Evolutionary conservation across 2,888 invertebrate genomes (phyloP), one percentile per base, ranked within the genome.

Genomic region (Oscheius sp.): DNA sequence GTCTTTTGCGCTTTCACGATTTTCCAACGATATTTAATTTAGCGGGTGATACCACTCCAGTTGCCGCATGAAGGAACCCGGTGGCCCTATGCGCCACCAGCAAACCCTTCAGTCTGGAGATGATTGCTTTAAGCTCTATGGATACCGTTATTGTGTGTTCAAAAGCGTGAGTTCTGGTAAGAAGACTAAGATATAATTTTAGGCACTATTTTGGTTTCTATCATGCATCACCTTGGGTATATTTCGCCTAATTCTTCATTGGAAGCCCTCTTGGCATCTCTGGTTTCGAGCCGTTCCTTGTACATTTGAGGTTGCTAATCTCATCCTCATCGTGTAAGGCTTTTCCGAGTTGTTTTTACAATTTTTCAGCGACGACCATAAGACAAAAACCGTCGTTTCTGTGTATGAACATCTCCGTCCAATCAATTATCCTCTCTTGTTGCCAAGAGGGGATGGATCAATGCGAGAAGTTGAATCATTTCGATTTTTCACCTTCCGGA

Each of bases 221-320:
- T 74, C 76, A 20, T 69, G 85, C 31, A 61, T 77, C 27, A 84
- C 84, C 1, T 65, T 78, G 8, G 86, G 86, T 8, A 20, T 82
- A 20, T 73, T 84, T 39, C 79, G 82, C 6, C 74, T 86, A 20
- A n/a, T 87, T 15, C 72, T 86, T n/a, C 77, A 86, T 64, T 87
- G 86, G 86, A 70, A 69, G 25, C 75, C 79, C 5, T 68, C 71
- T 53, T 72, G 69, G 58, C 67, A 76, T 27, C 76, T 83, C 12
- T 34, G 64, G 48, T 74, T 73, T 52, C 74, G 80, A n/a, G 66
- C 79, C n/a, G 66, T 66, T 50, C 68, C 69, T 23, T 82, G 78
- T 46, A 66, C 74, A 1, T 73, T 85, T 39, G 75, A 76, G 6
- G 53, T 69, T 4, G 83, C 85, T 20, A 79, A 84, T 46, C 70